Base-by-base conservation (phyloP, 37 sponge, comb jelly and placozoan species). In the Petrosia ficiformis region DNA sequence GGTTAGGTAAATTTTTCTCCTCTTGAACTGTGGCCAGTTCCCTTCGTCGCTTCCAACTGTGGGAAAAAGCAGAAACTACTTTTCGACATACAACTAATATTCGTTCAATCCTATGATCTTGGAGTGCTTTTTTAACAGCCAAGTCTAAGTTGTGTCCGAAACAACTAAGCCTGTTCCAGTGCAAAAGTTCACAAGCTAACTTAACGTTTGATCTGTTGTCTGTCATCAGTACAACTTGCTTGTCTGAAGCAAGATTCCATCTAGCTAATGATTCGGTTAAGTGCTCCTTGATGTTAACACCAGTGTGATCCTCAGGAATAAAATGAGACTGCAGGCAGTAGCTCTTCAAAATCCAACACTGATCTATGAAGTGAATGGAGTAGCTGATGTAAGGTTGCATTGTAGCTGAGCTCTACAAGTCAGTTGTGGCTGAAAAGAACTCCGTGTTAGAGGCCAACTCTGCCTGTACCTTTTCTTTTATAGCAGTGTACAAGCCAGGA, bases 1-100 rank as follows among this genome's bases (percentile, higher is more conserved):
- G n/a, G n/a, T n/a, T n/a, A n/a, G n/a, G n/a, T n/a, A n/a, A n/a
- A n/a, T n/a, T n/a, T n/a, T n/a, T n/a, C n/a, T n/a, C n/a, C n/a
- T n/a, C n/a, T n/a, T n/a, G n/a, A n/a, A n/a, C n/a, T n/a, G n/a
- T n/a, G n/a, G n/a, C n/a, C n/a, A n/a, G n/a, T n/a, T n/a, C n/a
- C 65, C 28, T 34, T 35, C 14, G 32, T 64, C 65, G 33, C 35
- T 21, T 22, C 70, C 3, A 69, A 69, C 41, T 35, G 11, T 38
- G 70, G 14, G 40, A 52, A 76, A 83, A 76, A 75, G 59, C 28
- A 48, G 14, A 19, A 8, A 8, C 54, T 48, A 48, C 54, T 48
- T 48, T 48, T 48, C 14, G 8, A 14, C 54, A 48, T 14, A 48
- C 54, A 14, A 8, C 14, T 48, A 48, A 8, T 48, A 48, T 14